Evolutionary conservation across 2,797 vertebrate genomes (phyloP).

Genomic region (Argya squamiceps): DNA sequence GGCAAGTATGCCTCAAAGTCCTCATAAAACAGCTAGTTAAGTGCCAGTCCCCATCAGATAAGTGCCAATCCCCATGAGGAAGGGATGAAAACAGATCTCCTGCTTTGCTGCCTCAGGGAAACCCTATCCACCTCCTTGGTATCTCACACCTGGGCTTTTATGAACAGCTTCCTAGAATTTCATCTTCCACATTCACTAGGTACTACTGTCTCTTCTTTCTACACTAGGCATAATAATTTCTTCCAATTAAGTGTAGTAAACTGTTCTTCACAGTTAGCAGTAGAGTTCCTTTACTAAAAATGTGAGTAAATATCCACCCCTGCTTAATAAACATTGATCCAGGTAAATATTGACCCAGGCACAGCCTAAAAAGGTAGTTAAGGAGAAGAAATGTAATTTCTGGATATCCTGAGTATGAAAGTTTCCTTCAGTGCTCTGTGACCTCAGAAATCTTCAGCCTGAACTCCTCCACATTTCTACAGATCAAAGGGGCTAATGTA

Average conservation of each 20-base stretch:
- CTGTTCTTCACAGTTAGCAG: neutral
- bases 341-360: constrained; percentile 22
- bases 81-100: neutral
- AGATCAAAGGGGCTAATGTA: neutral
- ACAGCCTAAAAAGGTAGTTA: neutral
- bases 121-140: neutral
- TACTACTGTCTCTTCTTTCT: neutral
- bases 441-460: neutral
- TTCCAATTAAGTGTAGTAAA: neutral
- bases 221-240: neutral
- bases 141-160: neutral
- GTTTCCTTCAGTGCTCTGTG: neutral
- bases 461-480: neutral
- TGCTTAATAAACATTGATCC: neutral
- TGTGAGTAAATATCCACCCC: neutral
- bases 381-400: constrained; percentile 1
- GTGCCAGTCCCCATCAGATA: neutral
- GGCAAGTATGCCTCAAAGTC: neutral
- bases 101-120: neutral
- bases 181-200: neutral
- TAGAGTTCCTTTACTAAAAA: neutral
- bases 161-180: neutral
- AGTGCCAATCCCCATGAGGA: neutral
- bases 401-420: neutral
- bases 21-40: neutral